Evolutionary conservation across 2,888 invertebrate genomes (phyloP).

Genomic region (Nephrocerus scutellatus): DNA sequence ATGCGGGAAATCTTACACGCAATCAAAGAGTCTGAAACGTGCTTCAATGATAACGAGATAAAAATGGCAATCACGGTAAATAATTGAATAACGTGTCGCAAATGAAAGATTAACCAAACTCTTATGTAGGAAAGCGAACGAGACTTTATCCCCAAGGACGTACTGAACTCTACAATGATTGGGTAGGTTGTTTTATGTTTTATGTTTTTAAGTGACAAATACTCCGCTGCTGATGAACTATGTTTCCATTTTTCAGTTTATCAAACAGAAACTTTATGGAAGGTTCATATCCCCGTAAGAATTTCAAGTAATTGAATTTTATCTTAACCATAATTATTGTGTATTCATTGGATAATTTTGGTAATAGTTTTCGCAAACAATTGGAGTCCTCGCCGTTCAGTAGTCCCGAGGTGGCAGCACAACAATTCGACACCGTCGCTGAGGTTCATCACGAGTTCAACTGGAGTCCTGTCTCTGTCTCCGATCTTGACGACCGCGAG

Average conservation of each 20-base stretch:
- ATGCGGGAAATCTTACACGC: slow-evolving; percentile 31
- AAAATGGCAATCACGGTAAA: slow-evolving; percentile 27
- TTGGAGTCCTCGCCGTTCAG: slow-evolving; percentile 21
- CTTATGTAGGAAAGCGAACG: slow-evolving; percentile 31
- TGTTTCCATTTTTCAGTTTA: no score
- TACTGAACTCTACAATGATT: slow-evolving; percentile 36
- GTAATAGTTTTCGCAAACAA: slow-evolving; percentile 10
- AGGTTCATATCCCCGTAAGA: no score
- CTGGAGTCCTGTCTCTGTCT: slow-evolving; percentile 29
- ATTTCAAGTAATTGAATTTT: no score
- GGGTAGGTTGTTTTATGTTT: slow-evolving; percentile 8
- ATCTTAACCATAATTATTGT: slow-evolving; percentile 1
- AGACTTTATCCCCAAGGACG: slow-evolving; percentile 22
- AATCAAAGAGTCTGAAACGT: slow-evolving; percentile 26
- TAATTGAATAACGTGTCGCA: background rate
- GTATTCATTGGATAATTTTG: background rate
- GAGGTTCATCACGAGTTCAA: slow-evolving; percentile 33
- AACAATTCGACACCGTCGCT: slow-evolving; percentile 26
- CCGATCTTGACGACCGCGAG: slow-evolving; percentile 6
- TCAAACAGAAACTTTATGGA: no score
- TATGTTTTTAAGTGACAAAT: background rate
- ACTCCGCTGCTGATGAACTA: background rate
- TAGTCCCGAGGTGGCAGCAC: slow-evolving; percentile 24
- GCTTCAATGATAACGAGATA: slow-evolving; percentile 15
- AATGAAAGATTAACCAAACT: background rate